Conservation (phyloP, 2,888 invertebrate species). For the Nematopogon swammerdamellus region DNA sequence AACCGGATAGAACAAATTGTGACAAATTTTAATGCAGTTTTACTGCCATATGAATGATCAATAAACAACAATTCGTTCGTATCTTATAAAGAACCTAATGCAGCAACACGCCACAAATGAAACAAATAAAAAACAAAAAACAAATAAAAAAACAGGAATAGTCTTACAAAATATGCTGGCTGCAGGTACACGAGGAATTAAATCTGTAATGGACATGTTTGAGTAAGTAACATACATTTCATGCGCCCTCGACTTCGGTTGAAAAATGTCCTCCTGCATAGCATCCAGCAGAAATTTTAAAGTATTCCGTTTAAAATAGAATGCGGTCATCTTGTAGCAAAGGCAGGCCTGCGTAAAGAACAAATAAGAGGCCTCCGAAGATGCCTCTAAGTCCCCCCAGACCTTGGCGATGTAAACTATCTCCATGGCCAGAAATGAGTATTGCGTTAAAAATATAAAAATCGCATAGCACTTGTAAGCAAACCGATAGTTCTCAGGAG, state of each 20-base stretch:
- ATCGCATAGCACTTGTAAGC: slow-evolving; percentile 21
- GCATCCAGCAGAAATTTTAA: slow-evolving; percentile 20
- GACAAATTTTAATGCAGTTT: too few relatives aligned
- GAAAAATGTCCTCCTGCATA: slow-evolving; percentile 26
- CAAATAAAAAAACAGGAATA: too few relatives aligned
- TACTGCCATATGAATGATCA: too few relatives aligned
- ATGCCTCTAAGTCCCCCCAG: slow-evolving; percentile 34
- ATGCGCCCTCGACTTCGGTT: slow-evolving; percentile 21
- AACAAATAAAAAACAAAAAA: too few relatives aligned
- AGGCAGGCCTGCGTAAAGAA: slow-evolving; percentile 38
- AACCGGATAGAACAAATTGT: too few relatives aligned
- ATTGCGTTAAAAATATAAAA: slow-evolving; percentile 27
- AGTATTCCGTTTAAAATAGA: slow-evolving; percentile 24
- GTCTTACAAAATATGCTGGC: too few relatives aligned
- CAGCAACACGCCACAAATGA: too few relatives aligned
- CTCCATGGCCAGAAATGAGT: slow-evolving; percentile 31
- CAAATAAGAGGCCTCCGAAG: slow-evolving; percentile 34
- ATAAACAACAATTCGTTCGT: too few relatives aligned
- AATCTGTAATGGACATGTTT: too few relatives aligned
- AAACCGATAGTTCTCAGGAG: slow-evolving; percentile 16
- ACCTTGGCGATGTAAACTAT: slow-evolving; percentile 30
- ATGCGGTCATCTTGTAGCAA: slow-evolving; percentile 33
- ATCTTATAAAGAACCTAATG: too few relatives aligned
- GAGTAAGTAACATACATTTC: slow-evolving; percentile 19
- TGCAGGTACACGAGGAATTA: too few relatives aligned